These are phyloP conservation scores for Hydropsyche betteni DNA, from an alignment of 2,888 invertebrate genomes.

Conservation along the genomic window DNA sequence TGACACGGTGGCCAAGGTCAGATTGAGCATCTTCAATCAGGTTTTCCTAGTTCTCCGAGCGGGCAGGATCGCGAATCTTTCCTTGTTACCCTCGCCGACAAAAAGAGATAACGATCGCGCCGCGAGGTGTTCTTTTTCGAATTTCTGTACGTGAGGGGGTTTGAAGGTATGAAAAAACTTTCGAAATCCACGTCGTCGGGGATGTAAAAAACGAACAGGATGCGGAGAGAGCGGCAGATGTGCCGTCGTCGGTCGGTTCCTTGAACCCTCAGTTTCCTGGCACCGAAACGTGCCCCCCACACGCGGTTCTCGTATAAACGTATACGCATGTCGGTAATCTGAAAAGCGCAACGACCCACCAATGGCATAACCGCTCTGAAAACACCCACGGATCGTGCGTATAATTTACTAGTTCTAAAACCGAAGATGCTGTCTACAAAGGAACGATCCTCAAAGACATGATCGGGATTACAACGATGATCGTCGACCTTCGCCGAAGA, in stretches of 20 bases:
- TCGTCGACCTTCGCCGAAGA: too few species aligned
- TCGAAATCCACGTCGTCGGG: not conserved
- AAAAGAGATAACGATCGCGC: not conserved
- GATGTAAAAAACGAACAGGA: not conserved
- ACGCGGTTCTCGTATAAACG: too few species aligned
- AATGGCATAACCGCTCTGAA: slow-evolving; percentile 32
- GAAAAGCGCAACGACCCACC: slow-evolving; percentile 36
- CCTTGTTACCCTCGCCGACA: slow-evolving; percentile 24
- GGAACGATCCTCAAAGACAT: too few species aligned
- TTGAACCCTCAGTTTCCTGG: slow-evolving; percentile 21
- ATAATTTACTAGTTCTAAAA: too few species aligned
- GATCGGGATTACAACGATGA: too few species aligned
- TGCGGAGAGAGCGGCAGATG: slow-evolving; percentile 5
- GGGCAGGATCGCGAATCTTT: slow-evolving; percentile 16
- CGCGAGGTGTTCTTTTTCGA: not conserved
- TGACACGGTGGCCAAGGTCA: slow-evolving; percentile 25
- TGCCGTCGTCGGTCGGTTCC: not conserved
- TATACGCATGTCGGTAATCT: not conserved
- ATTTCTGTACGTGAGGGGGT: not conserved
- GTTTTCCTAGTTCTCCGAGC: slow-evolving; percentile 21
- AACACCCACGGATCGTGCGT: slow-evolving; percentile 14
- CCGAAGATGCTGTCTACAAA: too few species aligned
- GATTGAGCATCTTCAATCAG: slow-evolving; percentile 30
- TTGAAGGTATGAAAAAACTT: too few species aligned
- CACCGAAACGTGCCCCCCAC: not conserved